These are phyloP conservation scores for Melitaea cinxia DNA, from an alignment of 1,140 invertebrate species.

Conservation along the genomic window DNA sequence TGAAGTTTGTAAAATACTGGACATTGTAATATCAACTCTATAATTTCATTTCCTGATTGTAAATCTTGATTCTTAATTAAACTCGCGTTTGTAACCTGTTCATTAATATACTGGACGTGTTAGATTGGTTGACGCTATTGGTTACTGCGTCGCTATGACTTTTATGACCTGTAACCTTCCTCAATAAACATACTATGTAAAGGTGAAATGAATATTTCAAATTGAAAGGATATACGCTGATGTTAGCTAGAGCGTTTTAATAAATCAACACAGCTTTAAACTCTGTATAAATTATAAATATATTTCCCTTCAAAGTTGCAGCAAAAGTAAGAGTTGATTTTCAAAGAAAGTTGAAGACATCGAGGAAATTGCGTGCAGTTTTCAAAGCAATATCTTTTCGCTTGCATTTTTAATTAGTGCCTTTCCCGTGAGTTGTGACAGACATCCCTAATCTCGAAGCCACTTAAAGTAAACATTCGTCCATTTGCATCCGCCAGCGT, in stretches of 20 bases:
- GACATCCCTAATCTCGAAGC: conserved; percentile 37
- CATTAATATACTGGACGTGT: no score
- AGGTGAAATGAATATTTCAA: no score
- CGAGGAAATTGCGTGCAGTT: conserved; percentile 11
- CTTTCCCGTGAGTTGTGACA: conserved; percentile 32
- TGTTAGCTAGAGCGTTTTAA: no score
- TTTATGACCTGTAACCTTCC: no score
- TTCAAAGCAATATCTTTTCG: conserved; percentile 1
- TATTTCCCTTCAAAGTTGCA: neutral
- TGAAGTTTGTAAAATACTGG: conserved; percentile 8
- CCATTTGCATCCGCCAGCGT: conserved; percentile 38
- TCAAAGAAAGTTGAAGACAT: neutral
- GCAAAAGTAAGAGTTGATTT: conserved; percentile 4
- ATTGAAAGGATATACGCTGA: no score
- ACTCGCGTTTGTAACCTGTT: neutral
- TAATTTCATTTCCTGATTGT: conserved; percentile 10
- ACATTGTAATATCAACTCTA: conserved; percentile 3
- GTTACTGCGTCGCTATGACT: no score
- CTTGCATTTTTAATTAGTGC: conserved; percentile 29
- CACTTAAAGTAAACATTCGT: conserved; percentile 41
- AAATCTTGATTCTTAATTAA: neutral
- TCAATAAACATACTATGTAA: no score
- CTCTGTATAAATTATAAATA: neutral
- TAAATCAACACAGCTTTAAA: no score
- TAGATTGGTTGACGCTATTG: no score